A percentile compares a stretch with the other conserved stretches of the same genome.
Evolutionary conservation across 1,140 invertebrate genomes (phyloP).

Genomic region (Anastrepha ludens): DNA sequence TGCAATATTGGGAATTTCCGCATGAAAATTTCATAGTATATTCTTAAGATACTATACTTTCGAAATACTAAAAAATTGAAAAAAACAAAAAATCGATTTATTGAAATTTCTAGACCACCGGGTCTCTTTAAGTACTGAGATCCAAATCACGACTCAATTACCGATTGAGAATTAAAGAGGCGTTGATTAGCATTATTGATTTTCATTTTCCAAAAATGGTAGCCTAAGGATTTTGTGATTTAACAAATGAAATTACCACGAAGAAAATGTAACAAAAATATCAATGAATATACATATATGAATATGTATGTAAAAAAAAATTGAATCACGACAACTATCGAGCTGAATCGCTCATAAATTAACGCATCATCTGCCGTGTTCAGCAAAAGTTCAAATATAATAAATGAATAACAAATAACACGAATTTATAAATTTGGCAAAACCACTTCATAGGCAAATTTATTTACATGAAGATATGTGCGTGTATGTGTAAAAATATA

Average conservation of each 20-base stretch:
- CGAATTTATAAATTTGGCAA: background rate
- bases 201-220: slow-evolving; percentile 5
- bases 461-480: background rate
- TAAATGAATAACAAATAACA: background rate
- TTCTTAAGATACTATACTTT: too few species aligned
- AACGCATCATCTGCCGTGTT: background rate
- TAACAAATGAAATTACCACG: background rate
- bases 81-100: too few species aligned
- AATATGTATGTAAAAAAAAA: background rate
- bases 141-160: too few species aligned
- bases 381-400: background rate
- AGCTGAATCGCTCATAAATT: background rate
- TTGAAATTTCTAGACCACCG: too few species aligned
- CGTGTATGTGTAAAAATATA: too few species aligned
- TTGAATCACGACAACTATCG: background rate
- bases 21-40: too few species aligned
- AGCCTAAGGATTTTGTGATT: background rate
- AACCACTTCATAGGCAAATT: background rate
- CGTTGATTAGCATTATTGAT: background rate
- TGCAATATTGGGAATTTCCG: too few species aligned
- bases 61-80: too few species aligned
- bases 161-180: too few species aligned
- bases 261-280: background rate
- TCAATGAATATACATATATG: background rate
- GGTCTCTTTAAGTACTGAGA: too few species aligned